Evolutionary conservation across 2,888 invertebrate species (phyloP).

Genomic region (Parascotia fuliginaria): DNA sequence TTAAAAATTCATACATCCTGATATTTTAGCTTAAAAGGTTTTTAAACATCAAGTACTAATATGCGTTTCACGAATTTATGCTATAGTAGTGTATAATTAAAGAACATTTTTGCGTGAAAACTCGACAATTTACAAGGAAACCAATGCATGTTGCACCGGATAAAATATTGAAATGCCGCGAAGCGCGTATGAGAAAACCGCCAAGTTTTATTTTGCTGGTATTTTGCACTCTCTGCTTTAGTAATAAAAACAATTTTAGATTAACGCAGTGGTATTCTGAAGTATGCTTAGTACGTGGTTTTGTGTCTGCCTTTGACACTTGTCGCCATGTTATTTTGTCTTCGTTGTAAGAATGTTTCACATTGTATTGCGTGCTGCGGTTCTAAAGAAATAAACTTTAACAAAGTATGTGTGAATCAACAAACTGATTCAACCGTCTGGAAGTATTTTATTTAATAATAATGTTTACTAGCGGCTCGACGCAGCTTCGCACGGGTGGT

Average conservation of each 20-base stretch:
- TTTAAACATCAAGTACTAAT: constrained; percentile 31
- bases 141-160: constrained; percentile 56
- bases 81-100: constrained; percentile 10
- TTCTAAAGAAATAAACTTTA: not conserved
- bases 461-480: too few species aligned
- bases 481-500: too few species aligned
- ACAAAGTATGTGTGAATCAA: not conserved
- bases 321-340: constrained; percentile 62
- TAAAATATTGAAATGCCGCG: constrained; percentile 69
- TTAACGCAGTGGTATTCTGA: not conserved
- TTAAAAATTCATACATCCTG: constrained; percentile 21
- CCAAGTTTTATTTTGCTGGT: constrained; percentile 20
- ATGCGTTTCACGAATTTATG: constrained; percentile 18
- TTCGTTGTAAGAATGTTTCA: constrained; percentile 31
- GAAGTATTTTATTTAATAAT: too few species aligned
- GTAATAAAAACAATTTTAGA: constrained; percentile 36
- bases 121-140: constrained; percentile 40
- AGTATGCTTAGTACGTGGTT: constrained; percentile 44
- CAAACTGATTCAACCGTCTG: too few species aligned
- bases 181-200: constrained; percentile 47
- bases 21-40: constrained; percentile 22
- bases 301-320: constrained; percentile 62
- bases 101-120: constrained; percentile 29
- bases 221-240: constrained; percentile 12
- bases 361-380: constrained; percentile 3